Base-by-base conservation (phyloP, 2,888 invertebrate species). In the Alviniconcha strummeri region DNA sequence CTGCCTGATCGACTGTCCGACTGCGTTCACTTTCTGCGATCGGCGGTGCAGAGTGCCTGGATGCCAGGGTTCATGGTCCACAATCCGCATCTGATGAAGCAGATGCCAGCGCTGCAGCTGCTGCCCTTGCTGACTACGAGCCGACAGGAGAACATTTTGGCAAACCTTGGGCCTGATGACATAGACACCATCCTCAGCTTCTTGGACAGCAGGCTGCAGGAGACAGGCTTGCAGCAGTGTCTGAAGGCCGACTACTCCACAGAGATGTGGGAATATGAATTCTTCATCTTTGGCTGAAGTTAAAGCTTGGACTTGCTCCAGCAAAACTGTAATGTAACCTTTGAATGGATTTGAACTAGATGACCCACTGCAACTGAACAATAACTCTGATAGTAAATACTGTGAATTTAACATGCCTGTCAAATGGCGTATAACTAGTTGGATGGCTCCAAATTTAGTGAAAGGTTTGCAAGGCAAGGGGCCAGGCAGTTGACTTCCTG, bases 211-310 rank as follows among this genome's bases (percentile, higher is more conserved):
- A 81, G 89, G 17, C 86, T 91, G 6, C 69, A 87, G 36, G 89
- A 90, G 56, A 87, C 88, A 8, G 89, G 89, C 8, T 84, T 91
- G 5, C 79, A 81, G 19, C 85, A 87, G 13, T 89, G 88, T 83
- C 82, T 91, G 13, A 89, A 88, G 64, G 87, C 87, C 0, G 88
- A 90, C 15, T 91, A 88, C 86, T 91, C 90, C 5, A 60, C 84
- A 4, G 90, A 91, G 76, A 90, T 91, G 90, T 91, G 90, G 91
- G 91, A 91, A 79, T 91, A 90, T 83, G 91, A 91, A 81, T 91
- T 91, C 85, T 91, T 91, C 86, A 85, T 90, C 19, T 90, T 89
- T 86, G 85, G 87, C 8, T 86, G 55, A 84, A 36, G 7, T 13
- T 36, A 3, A 36, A 36, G 36, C 36, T 36, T 36, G 36, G 36